A percentile compares a stretch with the other conserved stretches of the same genome.
Evolutionary conservation across 2,888 invertebrate genomes (phyloP).

Genomic region (Dysmachus trigonus): DNA sequence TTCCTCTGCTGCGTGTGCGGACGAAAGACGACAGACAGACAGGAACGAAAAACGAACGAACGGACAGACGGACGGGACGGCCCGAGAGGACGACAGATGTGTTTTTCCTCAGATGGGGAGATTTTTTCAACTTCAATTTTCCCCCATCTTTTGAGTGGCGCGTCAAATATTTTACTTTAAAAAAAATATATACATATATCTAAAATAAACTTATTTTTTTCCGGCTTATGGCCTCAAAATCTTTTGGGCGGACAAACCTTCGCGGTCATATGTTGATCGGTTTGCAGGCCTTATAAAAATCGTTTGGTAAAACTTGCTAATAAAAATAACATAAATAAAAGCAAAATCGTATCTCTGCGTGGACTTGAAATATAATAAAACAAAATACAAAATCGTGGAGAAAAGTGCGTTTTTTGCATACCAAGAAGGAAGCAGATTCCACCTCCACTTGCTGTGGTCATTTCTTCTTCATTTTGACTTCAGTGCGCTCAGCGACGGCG

Average conservation of each 20-base stretch:
- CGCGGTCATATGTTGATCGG: conserved; percentile 26
- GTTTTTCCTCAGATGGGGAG: conserved; percentile 31
- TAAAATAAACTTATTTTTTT: neutral
- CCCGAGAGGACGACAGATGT: conserved; percentile 14
- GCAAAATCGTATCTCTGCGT: neutral
- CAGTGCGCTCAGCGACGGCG: neutral
- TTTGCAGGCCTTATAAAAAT: neutral
- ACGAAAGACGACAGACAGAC: neutral
- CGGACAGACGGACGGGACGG: neutral
- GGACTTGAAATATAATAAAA: neutral
- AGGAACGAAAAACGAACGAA: too few relatives aligned
- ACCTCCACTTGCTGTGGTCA: conserved; percentile 1
- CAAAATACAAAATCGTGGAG: neutral
- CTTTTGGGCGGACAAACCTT: neutral
- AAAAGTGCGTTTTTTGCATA: conserved; percentile 12
- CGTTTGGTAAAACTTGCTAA: neutral
- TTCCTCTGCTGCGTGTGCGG: conserved; percentile 26
- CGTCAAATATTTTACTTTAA: conserved; percentile 25
- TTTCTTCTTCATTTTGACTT: neutral
- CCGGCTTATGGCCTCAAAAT: neutral
- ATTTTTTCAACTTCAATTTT: conserved; percentile 27
- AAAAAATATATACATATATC: too few relatives aligned
- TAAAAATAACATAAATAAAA: neutral
- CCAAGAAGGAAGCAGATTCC: neutral
- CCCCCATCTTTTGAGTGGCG: conserved; percentile 35